Evolutionary conservation across 2,113 vertebrate species (phyloP), one percentile per base, ranked within the genome.

Genomic region (Grallaria varia): DNA sequence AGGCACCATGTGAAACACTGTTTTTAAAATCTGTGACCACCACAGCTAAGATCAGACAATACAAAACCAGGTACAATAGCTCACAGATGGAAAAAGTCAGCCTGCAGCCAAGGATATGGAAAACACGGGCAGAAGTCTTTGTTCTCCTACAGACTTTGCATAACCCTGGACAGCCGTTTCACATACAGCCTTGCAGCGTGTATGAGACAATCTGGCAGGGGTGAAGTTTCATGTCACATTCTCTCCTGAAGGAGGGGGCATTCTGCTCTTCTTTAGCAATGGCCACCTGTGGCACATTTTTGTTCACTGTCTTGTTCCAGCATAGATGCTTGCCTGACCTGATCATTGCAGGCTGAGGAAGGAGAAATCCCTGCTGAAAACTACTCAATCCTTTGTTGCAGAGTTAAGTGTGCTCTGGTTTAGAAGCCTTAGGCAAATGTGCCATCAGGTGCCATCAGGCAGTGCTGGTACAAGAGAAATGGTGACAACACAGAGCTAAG

Each of bases 51-150:
- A 74, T 50, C 33, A 84, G 30, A 59, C 64, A 56, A 72, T 8
- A 93, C 39, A 67, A 75, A 89, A 60, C 23, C 25, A 63, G 45
- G 37, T n/a, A 25, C 3, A 71, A 62, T 13, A 76, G 15, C 58
- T 88, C 90, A 90, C 75, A 91, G 84, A 83, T 42, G 78, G 72
- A 67, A 55, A 55, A 78, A 79, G 24, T 47, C 44, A 95, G 53
- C 20, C 45, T 1, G 1, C 47, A 84, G 88, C 75, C 59, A 95
- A 84, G 33, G 35, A 66, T 12, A 17, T 49, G 27, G 50, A 66
- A 92, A 83, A 58, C 14, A 17, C 0, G 8, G 67, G 63, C 55
- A 76, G 35, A 66, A 84, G 23, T 22, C 31, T 87, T 16, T 68
- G 23, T 40, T 82, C 27, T 39, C 45, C 35, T 28, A 68, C 24